A percentile compares a stretch with the other conserved stretches of the same genome.
These are phyloP conservation scores for Empis stercorea DNA, from an alignment of 2,888 invertebrate species.

Conservation along the genomic window DNA sequence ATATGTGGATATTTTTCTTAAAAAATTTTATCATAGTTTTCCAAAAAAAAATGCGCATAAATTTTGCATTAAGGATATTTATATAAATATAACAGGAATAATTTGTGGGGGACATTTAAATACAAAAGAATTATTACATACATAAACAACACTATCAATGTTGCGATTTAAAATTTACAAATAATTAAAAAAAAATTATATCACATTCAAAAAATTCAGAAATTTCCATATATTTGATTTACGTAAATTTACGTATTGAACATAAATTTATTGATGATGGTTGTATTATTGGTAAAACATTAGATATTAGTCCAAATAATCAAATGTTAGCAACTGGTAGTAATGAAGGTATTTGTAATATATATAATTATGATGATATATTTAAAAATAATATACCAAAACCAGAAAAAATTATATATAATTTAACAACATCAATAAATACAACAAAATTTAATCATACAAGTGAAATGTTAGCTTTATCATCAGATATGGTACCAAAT, in stretches of 20 bases:
- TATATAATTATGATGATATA: constrained; percentile 60
- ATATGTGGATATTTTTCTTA: too few species aligned
- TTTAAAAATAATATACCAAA: constrained; percentile 36
- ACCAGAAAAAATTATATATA: too few species aligned
- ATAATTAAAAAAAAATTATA: constrained; percentile 55
- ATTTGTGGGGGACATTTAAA: too few species aligned
- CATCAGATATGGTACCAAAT: too few species aligned
- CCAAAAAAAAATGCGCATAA: too few species aligned
- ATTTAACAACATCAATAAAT: too few species aligned
- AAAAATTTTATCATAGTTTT: too few species aligned
- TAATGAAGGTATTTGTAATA: constrained; percentile 78
- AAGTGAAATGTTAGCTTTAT: too few species aligned
- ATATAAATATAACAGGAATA: too few species aligned
- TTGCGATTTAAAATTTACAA: constrained; percentile 54
- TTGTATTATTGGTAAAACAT: constrained; percentile 59
- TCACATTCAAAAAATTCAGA: too few species aligned
- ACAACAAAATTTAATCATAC: too few species aligned
- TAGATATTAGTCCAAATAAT: constrained; percentile 61
- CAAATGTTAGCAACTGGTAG: constrained; percentile 78
- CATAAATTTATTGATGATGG: constrained; percentile 78
- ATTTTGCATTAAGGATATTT: too few species aligned
- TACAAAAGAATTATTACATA: constrained; percentile 63
- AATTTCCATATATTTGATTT: constrained; percentile 66
- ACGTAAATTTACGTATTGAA: constrained; percentile 48
- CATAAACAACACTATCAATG: constrained; percentile 70